phyloP scores from a whole-genome alignment of 2,113 vertebrate genomes.

The Nyctereutes procyonoides region DNA sequence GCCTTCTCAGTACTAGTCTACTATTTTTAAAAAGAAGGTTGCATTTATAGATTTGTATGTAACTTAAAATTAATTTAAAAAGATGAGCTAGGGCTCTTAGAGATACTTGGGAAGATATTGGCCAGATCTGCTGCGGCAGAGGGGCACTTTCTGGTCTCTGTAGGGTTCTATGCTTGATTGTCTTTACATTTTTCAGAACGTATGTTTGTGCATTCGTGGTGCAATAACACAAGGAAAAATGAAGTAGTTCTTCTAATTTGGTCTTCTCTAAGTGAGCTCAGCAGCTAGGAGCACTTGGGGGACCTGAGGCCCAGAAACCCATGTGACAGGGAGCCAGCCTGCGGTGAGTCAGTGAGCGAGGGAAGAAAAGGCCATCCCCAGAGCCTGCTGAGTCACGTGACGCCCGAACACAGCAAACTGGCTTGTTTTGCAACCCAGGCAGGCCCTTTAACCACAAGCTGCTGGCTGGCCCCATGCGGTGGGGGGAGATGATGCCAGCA shows the following conservation, averaged over 20 bases:
- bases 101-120: neutral
- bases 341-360: conserved; percentile 63
- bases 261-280: conserved; percentile 37
- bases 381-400: conserved; percentile 61
- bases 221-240: neutral
- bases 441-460: conserved; percentile 83
- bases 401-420: conserved; percentile 48
- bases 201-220: conserved; percentile 11
- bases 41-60: neutral
- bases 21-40: neutral
- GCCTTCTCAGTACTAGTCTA: neutral
- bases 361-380: neutral
- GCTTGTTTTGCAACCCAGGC: conserved; percentile 82
- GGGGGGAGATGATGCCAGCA: conserved; percentile 64
- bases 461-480: conserved; percentile 74
- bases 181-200: conserved; percentile 32
- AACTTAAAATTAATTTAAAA: conserved; percentile 2
- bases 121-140: neutral
- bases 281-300: neutral
- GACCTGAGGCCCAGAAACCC: conserved; percentile 38
- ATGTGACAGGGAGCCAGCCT: neutral
- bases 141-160: neutral
- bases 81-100: neutral
- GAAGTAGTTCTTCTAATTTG: conserved; percentile 15
- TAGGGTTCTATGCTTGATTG: neutral